These are phyloP conservation scores for Leptinotarsa lineolata DNA, from an alignment of 1,140 invertebrate species.

Conservation along the genomic window DNA sequence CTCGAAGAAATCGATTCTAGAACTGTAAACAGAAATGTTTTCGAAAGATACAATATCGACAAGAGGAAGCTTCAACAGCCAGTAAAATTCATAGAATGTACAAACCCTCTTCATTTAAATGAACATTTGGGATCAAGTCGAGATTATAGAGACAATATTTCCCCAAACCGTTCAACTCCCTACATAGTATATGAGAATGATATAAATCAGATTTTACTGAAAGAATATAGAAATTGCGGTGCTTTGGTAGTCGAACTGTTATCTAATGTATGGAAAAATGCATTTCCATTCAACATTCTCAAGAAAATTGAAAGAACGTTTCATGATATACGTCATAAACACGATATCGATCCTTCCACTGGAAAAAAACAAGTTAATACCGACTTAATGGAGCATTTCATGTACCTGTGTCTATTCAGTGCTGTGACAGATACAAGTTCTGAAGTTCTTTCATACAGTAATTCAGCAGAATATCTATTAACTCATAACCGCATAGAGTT, in stretches of 20 bases:
- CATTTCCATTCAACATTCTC: conserved; percentile 9
- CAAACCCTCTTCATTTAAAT: not conserved
- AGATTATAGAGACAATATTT: not conserved
- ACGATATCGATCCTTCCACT: conserved; percentile 31
- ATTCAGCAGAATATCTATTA: conserved; percentile 24
- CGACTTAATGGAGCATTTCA: conserved; percentile 29
- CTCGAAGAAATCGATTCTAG: conserved; percentile 30
- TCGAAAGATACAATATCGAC: conserved; percentile 9
- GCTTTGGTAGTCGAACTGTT: conserved; percentile 11
- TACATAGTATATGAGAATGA: conserved; percentile 34
- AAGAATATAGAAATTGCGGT: conserved; percentile 29
- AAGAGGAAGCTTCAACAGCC: not conserved
- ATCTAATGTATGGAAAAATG: conserved; percentile 17
- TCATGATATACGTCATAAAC: conserved; percentile 33
- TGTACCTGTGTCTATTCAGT: conserved; percentile 34
- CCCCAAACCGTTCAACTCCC: not conserved
- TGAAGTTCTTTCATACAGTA: not conserved
- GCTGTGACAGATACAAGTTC: conserved; percentile 7
- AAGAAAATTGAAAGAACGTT: not conserved
- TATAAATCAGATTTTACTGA: conserved; percentile 25
- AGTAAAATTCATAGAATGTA: not conserved
- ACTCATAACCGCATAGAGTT: conserved; percentile 25
- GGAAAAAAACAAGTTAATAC: not conserved
- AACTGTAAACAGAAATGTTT: conserved; percentile 1
- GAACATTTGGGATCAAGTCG: not conserved